Evolutionary conservation across 2,888 invertebrate genomes (phyloP).

Genomic region (Tribolium freemani): DNA sequence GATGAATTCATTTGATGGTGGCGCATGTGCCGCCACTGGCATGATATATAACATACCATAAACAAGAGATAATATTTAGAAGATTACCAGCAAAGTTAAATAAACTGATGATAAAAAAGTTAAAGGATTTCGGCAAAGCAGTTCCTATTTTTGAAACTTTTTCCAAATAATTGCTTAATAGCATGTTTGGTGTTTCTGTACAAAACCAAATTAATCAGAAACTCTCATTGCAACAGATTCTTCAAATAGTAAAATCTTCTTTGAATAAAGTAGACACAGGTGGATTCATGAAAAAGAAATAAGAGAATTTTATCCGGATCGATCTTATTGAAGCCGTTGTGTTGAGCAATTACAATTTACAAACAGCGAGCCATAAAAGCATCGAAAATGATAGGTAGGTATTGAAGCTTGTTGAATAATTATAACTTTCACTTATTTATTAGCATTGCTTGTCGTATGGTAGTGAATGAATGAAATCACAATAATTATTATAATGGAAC

Average conservation of each 20-base stretch:
- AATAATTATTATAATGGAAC: slow-evolving; percentile 26
- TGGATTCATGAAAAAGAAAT: background rate
- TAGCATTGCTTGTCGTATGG: background rate
- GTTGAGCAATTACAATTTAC: background rate
- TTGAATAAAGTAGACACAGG: background rate
- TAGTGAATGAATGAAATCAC: slow-evolving; percentile 29
- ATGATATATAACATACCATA: background rate
- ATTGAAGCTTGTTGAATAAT: background rate
- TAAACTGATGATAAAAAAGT: background rate
- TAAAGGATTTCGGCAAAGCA: background rate
- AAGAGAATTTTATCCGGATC: background rate
- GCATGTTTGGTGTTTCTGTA: too few relatives aligned
- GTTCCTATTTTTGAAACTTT: background rate
- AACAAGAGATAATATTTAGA: background rate
- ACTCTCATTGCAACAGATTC: too few relatives aligned
- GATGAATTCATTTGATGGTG: background rate
- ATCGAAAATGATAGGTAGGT: background rate
- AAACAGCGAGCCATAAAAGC: background rate
- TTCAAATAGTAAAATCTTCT: too few relatives aligned
- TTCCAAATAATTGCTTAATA: too few relatives aligned
- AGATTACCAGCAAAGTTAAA: background rate
- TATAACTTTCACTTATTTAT: background rate
- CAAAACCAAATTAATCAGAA: too few relatives aligned
- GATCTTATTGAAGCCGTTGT: background rate
- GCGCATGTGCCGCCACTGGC: background rate